Percentiles rank a stretch among this genome's conserved stretches.
Conservation (phyloP, 2,888 invertebrate species). For the Diaphora mendica region DNA sequence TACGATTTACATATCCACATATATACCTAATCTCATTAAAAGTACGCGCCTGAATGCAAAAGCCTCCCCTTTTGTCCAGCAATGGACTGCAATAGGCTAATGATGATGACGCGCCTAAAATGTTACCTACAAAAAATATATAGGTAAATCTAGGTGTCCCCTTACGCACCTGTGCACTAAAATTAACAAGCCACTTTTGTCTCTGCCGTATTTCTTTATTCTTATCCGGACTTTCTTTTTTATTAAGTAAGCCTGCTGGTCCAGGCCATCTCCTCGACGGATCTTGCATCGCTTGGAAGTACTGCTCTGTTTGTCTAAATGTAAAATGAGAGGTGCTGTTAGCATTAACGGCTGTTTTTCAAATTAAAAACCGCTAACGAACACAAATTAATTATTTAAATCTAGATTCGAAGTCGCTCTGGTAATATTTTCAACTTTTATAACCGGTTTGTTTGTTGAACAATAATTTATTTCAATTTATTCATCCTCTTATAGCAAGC, state of each 20-base stretch:
- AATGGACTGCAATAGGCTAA: too few species aligned
- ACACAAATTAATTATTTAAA: background rate
- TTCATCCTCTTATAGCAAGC: too few species aligned
- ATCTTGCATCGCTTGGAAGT: constrained; percentile 81
- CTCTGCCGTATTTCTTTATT: constrained; percentile 68
- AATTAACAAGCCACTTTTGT: constrained; percentile 82
- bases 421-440: too few species aligned
- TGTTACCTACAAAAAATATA: background rate
- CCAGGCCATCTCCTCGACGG: constrained; percentile 64
- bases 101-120: background rate
- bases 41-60: too few species aligned
- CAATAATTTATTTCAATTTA: too few species aligned
- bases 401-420: background rate
- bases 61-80: too few species aligned
- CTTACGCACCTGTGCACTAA: constrained; percentile 77
- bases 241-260: constrained; percentile 54
- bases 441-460: too few species aligned
- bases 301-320: constrained; percentile 86
- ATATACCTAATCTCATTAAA: background rate
- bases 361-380: background rate
- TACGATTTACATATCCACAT: background rate
- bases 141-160: too few species aligned
- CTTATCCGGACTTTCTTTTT: constrained; percentile 63
- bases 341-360: background rate
- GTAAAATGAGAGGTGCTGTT: background rate